These are phyloP conservation scores for Caenorhabditis remanei DNA, from an alignment of 1,140 invertebrate genomes.

Conservation along the genomic window DNA sequence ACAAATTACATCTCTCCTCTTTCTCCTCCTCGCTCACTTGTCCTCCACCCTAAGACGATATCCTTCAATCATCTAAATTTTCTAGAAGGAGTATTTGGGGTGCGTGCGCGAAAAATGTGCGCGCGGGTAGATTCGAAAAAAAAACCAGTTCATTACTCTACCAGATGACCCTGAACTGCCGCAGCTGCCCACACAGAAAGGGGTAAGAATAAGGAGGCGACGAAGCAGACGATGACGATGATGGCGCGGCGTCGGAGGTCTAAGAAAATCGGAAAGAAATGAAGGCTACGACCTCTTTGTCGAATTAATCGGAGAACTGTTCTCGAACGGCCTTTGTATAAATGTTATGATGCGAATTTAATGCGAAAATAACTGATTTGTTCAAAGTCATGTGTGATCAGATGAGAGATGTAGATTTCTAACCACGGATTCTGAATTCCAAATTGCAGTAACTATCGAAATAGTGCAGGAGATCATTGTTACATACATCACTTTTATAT, in stretches of 20 bases:
- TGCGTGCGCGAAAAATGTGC: constrained; percentile 29
- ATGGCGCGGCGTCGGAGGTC: not conserved
- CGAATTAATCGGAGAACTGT: not conserved
- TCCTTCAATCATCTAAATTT: constrained; percentile 24
- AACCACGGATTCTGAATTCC: too few species aligned
- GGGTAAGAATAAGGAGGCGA: constrained; percentile 1
- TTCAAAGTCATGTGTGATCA: not conserved
- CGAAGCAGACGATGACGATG: not conserved
- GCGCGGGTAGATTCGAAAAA: not conserved
- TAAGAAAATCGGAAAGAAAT: not conserved
- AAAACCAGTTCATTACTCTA: constrained; percentile 47
- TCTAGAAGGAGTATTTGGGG: not conserved
- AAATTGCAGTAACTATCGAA: not conserved
- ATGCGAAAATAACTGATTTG: not conserved
- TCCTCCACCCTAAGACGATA: not conserved
- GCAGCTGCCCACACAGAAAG: constrained; percentile 46
- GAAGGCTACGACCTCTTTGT: not conserved
- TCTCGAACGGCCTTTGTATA: constrained; percentile 40
- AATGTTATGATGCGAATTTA: not conserved
- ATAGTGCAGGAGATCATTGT: not conserved
- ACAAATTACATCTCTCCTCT: not conserved
- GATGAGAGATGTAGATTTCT: too few species aligned
- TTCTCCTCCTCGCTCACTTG: not conserved
- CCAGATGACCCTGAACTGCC: constrained; percentile 47
- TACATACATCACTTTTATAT: not conserved